Base-by-base conservation (phyloP, 2,113 vertebrate genomes). In the Chaenocephalus aceratus region DNA sequence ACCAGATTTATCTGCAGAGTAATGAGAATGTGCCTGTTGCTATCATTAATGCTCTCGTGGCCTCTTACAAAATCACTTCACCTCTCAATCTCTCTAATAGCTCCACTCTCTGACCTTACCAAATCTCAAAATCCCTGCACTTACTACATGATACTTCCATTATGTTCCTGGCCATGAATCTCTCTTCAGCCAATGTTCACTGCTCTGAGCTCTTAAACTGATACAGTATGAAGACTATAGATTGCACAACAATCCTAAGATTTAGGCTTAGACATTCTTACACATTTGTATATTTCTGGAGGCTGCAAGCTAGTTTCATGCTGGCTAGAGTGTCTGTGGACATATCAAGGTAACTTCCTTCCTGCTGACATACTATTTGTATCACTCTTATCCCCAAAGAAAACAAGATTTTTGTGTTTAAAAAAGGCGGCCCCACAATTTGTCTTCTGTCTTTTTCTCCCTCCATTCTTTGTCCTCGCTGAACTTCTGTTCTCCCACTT, bases 51-150 rank as follows among this genome's bases (percentile, higher is more conserved):
- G 11, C 46, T 57, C 14, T 57, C 2, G 0, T 36, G 0, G 0
- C 9, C 12, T 56, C n/a, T 73, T 58, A 1, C n/a, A 44, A 44
- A 23, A 23, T 44, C 73, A 14, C 41, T 51, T 53, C 11, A 26
- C 2, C 57, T 23, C n/a, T 64, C 45, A 10, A 3, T 65, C 26
- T 52, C 41, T 41, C 8, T 49, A 56, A 52, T 18, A 9, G 3
- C 46, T 51, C 21, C 16, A 10, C 53, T 44, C 57, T 48, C 45
- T 6, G 0, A 58, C 44, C 58, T 45, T 21, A 18, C 18, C 18
- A 63, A 59, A 61, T 59, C 78, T 69, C 46, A 6, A 57, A 73
- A 62, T 69, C 65, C 41, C 18, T 69, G 34, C 51, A 41, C 53
- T 75, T 59, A 49, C 56, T 48, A 45, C 14, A 4, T 21, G 1